Evolutionary conservation across 2,888 invertebrate species (phyloP), one percentile per base, ranked within the genome.

Genomic region (Plusia festucae): DNA sequence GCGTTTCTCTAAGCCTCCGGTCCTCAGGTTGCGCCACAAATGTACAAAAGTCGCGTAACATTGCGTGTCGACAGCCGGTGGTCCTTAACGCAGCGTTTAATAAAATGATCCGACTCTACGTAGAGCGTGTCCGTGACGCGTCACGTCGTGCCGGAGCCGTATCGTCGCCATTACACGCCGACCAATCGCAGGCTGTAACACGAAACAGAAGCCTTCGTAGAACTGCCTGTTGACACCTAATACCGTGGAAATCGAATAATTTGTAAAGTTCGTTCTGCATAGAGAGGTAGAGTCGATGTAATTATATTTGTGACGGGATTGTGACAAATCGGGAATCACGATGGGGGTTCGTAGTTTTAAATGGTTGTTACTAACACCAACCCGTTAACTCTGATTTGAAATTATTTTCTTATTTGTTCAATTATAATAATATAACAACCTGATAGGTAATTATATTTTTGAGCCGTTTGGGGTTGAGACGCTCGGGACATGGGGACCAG

Each of bases 41-140:
- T 11, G 3, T 44, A 54, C 32, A 6, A 13, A 60, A 68, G 65
- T 57, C 71, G 60, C 66, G 53, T 40, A 34, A 65, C 15, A 7
- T 54, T 18, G 60, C 44, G 68, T 68, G 67, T 65, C 63, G 60
- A 61, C 52, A 56, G 71, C 61, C 59, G 78, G 81, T 80, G 78
- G 68, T 78, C 81, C 52, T 46, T 75, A 80, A 73, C 66, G 54
- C 57, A 60, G 68, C 78, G 78, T 64, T 70, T 70, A 74, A 75
- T 72, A 59, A 62, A 64, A 61, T 63, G 56, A 62, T 55, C 34
- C 13, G 20, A 40, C 34, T 22, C 8, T 46, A 32, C n/a, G 15
- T 11, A 20, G 62, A 71, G 76, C 76, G 76, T 55, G 60, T 60
- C 71, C 56, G 69, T 68, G 55, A 62, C 57, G 58, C 32, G 11